Base-by-base conservation (phyloP, 2,113 vertebrate species). In the Podarcis raffonei region DNA sequence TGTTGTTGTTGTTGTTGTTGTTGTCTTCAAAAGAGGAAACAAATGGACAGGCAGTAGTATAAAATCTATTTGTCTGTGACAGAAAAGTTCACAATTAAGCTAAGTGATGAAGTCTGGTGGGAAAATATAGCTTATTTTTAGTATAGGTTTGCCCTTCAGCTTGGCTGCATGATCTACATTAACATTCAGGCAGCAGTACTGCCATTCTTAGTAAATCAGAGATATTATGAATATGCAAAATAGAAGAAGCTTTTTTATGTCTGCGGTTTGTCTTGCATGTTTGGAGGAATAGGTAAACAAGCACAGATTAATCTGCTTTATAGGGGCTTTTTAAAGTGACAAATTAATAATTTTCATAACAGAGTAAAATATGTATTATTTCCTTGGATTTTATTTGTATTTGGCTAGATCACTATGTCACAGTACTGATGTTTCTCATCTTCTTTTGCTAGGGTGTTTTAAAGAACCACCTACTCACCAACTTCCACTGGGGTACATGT, bases 181-280 rank as follows among this genome's bases (percentile, higher is more conserved):
- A 95, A 69, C 93, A 96, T 96, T 96, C 95, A 95, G 87, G 91
- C n/a, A 93, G 69, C 83, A 90, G 72, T 89, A 91, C 66, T 95
- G 90, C 81, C 85, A 91, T 92, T 95, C 92, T 82, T 92, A 80
- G 77, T 94, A 90, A 96, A 94, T 96, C 95, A 95, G 90, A 95
- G 88, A 81, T 96, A 94, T 95, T 96, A 97, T 93, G 93, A 95
- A 95, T 95, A 96, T 95, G 94, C 87, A 97, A 95, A 97, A 90
- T 74, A 96, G 82, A 18, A 89, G 74, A 79, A 94, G 77, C 94
- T 95, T 97, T 94, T 94, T 83, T 42, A 92, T 94, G 81, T 90
- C 94, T 84, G 16, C 87, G 79, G 84, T 95, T 96, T 95, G 91
- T 94, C 94, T 96, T 94, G 92, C 86, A 91, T 92, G 35, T 94